These are phyloP conservation scores for Caprella mutica DNA, from an alignment of 2,888 invertebrate species.

Conservation along the genomic window DNA sequence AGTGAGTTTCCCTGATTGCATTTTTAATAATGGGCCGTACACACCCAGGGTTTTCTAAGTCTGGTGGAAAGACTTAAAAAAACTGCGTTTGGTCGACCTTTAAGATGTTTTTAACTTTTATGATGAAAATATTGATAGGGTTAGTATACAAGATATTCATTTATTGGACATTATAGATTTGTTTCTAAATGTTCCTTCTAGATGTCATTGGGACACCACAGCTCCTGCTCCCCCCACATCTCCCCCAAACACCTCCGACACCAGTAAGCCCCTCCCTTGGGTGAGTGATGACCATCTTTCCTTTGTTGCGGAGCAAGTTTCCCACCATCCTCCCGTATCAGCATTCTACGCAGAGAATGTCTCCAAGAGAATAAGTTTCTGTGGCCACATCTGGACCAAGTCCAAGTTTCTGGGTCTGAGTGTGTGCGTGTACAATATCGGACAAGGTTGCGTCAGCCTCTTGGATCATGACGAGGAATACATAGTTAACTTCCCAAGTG, in stretches of 20 bases:
- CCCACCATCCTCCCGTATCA: conserved; percentile 55
- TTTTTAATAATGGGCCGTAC: too few species aligned
- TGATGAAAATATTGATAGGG: too few species aligned
- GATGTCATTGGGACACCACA: conserved; percentile 41
- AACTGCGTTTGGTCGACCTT: too few species aligned
- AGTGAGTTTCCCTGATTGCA: conserved; percentile 52
- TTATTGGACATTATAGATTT: too few species aligned
- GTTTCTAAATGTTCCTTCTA: too few species aligned
- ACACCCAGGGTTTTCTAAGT: too few species aligned
- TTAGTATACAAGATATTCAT: too few species aligned
- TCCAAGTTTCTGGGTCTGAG: conserved; percentile 97
- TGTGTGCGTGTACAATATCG: conserved; percentile 89
- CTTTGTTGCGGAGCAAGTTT: conserved; percentile 86
- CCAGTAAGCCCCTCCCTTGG: conserved; percentile 85
- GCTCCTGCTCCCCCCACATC: background rate
- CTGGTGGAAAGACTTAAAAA: too few species aligned
- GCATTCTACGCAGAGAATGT: conserved; percentile 98
- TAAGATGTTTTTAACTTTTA: too few species aligned
- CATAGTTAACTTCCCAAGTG: conserved; percentile 91
- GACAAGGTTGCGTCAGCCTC: conserved; percentile 81
- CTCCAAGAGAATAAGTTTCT: conserved; percentile 76
- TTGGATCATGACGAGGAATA: conserved; percentile 88
- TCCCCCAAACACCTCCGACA: conserved; percentile 40
- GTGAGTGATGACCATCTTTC: conserved; percentile 73
- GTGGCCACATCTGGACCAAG: conserved; percentile 97